Base-by-base conservation (phyloP, 2,113 vertebrate species). In the Trichechus manatus region DNA sequence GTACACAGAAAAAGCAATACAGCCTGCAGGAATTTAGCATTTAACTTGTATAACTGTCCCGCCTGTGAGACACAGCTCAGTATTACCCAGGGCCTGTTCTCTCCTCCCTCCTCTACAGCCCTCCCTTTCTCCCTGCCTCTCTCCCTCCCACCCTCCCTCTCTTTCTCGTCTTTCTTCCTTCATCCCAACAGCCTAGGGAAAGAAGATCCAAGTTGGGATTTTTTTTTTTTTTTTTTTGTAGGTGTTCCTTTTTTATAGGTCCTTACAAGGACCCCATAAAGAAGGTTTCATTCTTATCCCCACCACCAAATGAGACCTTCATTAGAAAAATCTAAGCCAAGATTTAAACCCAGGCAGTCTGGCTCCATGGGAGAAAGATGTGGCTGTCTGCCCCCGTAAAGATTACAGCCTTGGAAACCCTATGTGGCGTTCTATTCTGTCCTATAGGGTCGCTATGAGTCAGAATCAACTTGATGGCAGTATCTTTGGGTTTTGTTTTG, bases 141-240 rank as follows among this genome's bases (percentile, higher is more conserved):
- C 23, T 42, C 23, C 83, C 47, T 70, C 0, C 33, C 9, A 39
- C n/a, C 27, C 33, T 81, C 42, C 22, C 6, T 23, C 10, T n/a
- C 68, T n/a, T n/a, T 75, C 31, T 39, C 9, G 85, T 17, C 17
- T 8, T 25, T 10, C 9, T 74, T 79, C 39, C 36, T 61, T 93
- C 20, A 50, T 87, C 44, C 42, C 17, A 81, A 80, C 27, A 64
- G 70, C 13, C 23, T 36, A 70, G n/a, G 68, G n/a, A 90, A 93
- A 86, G 44, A 86, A 36, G 44, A 83, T 42, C 36, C 74, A 83
- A 63, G 31, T 22, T 42, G 19, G 56, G 36, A 91, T 74, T 85
- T 50, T 92, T 59, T 94, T 66, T 70, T 59, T 94, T 66, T 70
- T 89, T 64, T 91, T 56, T 79, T 59, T 86, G 66, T 50, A 63